Percentiles rank a stretch among this genome's conserved stretches.
These are phyloP conservation scores for Microctenopoma steveboyesi DNA, from an alignment of 2,797 vertebrate species.

Conservation along the genomic window DNA sequence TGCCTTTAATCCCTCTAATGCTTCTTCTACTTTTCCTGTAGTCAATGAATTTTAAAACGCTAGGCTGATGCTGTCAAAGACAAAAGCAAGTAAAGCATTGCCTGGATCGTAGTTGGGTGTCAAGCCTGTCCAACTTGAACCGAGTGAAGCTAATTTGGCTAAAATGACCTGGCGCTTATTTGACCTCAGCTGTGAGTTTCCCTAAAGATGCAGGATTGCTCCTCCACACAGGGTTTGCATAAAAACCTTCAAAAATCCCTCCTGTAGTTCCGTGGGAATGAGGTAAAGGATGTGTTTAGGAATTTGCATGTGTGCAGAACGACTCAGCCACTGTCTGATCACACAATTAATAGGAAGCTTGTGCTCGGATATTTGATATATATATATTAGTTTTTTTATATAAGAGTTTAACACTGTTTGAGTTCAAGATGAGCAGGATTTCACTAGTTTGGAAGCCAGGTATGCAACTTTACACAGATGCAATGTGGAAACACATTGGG, in stretches of 20 bases:
- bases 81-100: constrained; percentile 1
- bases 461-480: neutral
- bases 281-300: constrained; percentile 60
- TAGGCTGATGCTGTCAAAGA: neutral
- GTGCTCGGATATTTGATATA: neutral
- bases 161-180: neutral
- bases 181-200: constrained; percentile 6
- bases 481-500: no score
- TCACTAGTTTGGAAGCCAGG: neutral
- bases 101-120: neutral
- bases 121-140: neutral
- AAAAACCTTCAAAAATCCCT: constrained; percentile 53
- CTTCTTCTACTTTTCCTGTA: neutral
- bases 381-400: no score
- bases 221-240: constrained; percentile 72
- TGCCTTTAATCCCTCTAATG: neutral
- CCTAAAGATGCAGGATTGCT: constrained; percentile 9
- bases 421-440: neutral
- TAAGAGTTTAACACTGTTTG: neutral
- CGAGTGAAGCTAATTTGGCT: neutral
- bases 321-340: constrained; percentile 12
- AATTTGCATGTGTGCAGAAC: constrained; percentile 73
- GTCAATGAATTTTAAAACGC: neutral
- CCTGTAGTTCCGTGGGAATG: constrained; percentile 20
- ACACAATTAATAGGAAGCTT: neutral